Percentiles rank a stretch among this genome's conserved stretches.
Conservation (phyloP, 2,888 invertebrate species). For the Lathronympha strigana region DNA sequence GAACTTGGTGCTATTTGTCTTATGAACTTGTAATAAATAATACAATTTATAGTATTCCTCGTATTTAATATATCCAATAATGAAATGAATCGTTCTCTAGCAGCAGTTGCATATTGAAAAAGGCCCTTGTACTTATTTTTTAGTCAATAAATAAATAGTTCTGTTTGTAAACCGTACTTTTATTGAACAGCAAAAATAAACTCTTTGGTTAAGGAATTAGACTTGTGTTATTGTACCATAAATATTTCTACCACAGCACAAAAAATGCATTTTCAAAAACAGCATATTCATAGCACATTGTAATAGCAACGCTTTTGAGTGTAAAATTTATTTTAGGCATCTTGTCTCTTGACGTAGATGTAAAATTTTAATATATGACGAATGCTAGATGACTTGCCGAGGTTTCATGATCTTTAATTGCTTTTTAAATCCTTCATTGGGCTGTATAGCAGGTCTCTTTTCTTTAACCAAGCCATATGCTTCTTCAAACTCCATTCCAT, state of each 20-base stretch:
- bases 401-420: conserved; percentile 83
- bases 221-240: too few relatives aligned
- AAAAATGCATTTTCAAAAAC: too few relatives aligned
- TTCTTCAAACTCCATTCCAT: conserved; percentile 83
- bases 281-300: too few relatives aligned
- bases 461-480: conserved; percentile 88
- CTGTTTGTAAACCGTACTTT: conserved; percentile 45
- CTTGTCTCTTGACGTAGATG: not conserved
- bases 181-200: conserved; percentile 13
- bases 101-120: conserved; percentile 38
- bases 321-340: too few relatives aligned
- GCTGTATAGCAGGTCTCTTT: conserved; percentile 88
- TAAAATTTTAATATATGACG: not conserved
- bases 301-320: too few relatives aligned
- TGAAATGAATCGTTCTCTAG: conserved; percentile 17
- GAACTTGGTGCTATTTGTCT: conserved; percentile 43
- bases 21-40: conserved; percentile 34
- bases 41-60: conserved; percentile 15
- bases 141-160: conserved; percentile 67
- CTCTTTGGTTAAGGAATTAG: not conserved
- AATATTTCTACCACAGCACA: too few relatives aligned
- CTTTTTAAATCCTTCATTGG: conserved; percentile 91
- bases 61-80: conserved; percentile 21
- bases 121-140: conserved; percentile 74
- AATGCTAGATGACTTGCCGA: conserved; percentile 49